Conservation (phyloP, 2,888 invertebrate species). For the Chrysotoxum bicinctum region DNA sequence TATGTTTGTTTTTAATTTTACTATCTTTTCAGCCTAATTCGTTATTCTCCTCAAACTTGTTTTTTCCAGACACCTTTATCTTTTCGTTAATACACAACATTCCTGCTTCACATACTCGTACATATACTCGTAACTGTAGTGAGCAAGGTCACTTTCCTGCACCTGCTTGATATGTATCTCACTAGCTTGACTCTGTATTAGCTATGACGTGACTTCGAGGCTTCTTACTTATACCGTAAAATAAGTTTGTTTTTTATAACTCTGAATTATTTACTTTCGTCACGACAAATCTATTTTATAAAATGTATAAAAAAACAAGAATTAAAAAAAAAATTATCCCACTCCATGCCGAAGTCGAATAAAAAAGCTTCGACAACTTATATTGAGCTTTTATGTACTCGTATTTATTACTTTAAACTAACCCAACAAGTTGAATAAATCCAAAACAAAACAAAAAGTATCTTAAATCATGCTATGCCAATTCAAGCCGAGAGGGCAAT, state of each 20-base stretch:
- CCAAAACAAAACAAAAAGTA: constrained; percentile 29
- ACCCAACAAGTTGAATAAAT: constrained; percentile 16
- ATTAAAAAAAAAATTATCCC: background rate
- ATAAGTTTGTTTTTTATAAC: background rate
- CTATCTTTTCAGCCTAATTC: too few relatives aligned
- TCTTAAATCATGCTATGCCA: constrained; percentile 40
- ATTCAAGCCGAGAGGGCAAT: constrained; percentile 40
- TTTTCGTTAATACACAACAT: background rate
- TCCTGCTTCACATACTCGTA: background rate
- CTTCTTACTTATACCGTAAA: background rate
- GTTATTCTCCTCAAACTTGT: too few relatives aligned
- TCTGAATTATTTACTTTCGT: background rate
- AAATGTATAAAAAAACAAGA: background rate
- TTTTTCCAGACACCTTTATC: background rate
- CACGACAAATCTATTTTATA: background rate
- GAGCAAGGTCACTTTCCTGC: background rate
- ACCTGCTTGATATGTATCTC: background rate
- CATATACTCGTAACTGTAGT: background rate
- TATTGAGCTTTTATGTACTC: constrained; percentile 60
- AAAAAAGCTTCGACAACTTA: constrained; percentile 45
- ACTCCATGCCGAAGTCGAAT: constrained; percentile 4
- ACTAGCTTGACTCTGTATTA: background rate
- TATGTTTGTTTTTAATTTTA: too few relatives aligned
- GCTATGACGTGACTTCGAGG: background rate
- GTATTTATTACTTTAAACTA: constrained; percentile 22